Conservation (phyloP, 2,113 vertebrate species). For the Hyperopisus bebe region DNA sequence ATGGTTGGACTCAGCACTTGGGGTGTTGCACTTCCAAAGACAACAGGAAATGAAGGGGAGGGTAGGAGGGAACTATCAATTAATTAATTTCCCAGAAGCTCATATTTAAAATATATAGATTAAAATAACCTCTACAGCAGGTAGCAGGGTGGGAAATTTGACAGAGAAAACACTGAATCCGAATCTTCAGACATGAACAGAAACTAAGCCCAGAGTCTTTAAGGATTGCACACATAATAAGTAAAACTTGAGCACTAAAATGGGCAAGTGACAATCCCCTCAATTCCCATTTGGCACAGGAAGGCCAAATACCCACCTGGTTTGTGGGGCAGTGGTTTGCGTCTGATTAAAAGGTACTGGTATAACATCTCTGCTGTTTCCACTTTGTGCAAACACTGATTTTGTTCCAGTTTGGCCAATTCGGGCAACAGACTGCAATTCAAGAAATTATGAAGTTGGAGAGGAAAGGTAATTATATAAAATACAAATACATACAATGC, state of each 20-base stretch:
- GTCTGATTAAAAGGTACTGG: slow-evolving; percentile 90
- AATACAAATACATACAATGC: neutral
- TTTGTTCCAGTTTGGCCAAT: slow-evolving; percentile 88
- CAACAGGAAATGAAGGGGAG: neutral
- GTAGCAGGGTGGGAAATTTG: neutral
- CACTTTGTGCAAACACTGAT: slow-evolving; percentile 92
- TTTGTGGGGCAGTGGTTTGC: slow-evolving; percentile 90
- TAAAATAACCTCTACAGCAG: neutral
- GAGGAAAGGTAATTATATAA: neutral
- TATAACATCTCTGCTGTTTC: slow-evolving; percentile 90
- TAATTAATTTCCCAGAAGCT: neutral
- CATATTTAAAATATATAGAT: neutral
- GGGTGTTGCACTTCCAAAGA: slow-evolving; percentile 74
- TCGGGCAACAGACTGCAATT: slow-evolving; percentile 76
- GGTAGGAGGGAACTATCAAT: neutral
- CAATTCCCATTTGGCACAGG: neutral
- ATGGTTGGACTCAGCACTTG: slow-evolving; percentile 98
- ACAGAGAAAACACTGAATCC: neutral
- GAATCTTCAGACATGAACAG: neutral
- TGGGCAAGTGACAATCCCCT: neutral
- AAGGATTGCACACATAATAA: neutral
- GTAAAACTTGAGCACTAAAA: neutral
- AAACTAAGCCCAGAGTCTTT: neutral
- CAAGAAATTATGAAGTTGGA: neutral
- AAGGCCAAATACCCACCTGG: slow-evolving; percentile 65